Base-by-base conservation (phyloP, 2,888 invertebrate species). In the Andrena bucephala region DNA sequence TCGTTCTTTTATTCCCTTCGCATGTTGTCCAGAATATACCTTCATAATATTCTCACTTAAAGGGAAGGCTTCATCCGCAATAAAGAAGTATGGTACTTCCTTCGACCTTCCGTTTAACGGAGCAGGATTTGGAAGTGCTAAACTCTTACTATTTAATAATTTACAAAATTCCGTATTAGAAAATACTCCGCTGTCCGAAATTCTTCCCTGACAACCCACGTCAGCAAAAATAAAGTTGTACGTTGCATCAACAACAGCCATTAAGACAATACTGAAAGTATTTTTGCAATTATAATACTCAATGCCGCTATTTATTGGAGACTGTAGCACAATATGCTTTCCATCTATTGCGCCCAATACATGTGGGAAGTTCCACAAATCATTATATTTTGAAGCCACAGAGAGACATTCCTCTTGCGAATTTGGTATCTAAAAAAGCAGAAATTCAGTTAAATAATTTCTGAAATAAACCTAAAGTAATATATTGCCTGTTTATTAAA, bases 221-320 rank as follows among this genome's bases (percentile, higher is more conserved):
- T n/a, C n/a, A n/a, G n/a, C n/a, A n/a, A n/a, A n/a, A n/a, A n/a
- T n/a, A n/a, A n/a, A n/a, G n/a, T n/a, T n/a, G n/a, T n/a, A n/a
- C n/a, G n/a, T n/a, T n/a, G n/a, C n/a, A n/a, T n/a, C n/a, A n/a
- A n/a, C n/a, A n/a, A n/a, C n/a, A n/a, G n/a, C n/a, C n/a, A n/a
- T 85, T 62, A 94, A 82, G 2, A 94, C 93, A 59, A 93, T 89
- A 82, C 92, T 93, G 77, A 91, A 91, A 79, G 81, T 81, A 0
- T 54, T 77, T 90, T 93, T 93, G 82, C 93, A 93, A 72, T 92
- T 91, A 66, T 80, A 90, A 83, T 88, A 87, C 71, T 91, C 89
- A 27, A 85, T 87, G 76, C 91, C 91, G 67, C 84, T 88, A 70
- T 90, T 83, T 20, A 77, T 62, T 48, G 92, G 92, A 68, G 87